Evolutionary conservation across 2,113 vertebrate species (phyloP).

Genomic region (Hemibagrus wyckioides): DNA sequence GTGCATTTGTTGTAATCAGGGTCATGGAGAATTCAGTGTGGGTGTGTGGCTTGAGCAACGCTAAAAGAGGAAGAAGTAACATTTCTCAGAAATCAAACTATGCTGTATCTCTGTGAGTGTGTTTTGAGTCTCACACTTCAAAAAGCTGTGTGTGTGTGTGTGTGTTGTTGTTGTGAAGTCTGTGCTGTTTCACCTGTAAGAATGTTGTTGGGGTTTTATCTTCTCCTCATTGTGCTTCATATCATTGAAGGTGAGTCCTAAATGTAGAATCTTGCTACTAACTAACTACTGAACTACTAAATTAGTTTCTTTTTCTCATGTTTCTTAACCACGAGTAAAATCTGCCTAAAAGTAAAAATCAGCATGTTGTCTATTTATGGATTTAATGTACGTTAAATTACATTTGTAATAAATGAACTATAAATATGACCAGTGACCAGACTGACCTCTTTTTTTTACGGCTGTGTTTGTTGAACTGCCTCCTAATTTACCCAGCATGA

Average conservation of each 20-base stretch:
- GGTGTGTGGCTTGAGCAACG: neutral
- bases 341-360: neutral
- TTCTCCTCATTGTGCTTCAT: neutral
- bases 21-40: neutral
- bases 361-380: neutral
- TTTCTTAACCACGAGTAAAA: neutral
- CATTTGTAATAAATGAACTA: neutral
- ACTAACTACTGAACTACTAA: neutral
- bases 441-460: no score
- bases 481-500: no score
- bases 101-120: neutral
- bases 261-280: neutral
- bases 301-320: neutral
- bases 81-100: neutral
- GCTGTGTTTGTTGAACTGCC: no score
- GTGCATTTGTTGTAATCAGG: neutral
- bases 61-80: neutral
- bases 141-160: neutral
- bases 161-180: no score
- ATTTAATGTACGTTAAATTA: neutral
- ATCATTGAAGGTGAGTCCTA: neutral
- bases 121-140: neutral
- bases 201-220: neutral
- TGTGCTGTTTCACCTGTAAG: no score
- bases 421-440: no score